Base-by-base conservation (phyloP, 2,113 vertebrate genomes). In the Coryphaenoides rupestris region DNA sequence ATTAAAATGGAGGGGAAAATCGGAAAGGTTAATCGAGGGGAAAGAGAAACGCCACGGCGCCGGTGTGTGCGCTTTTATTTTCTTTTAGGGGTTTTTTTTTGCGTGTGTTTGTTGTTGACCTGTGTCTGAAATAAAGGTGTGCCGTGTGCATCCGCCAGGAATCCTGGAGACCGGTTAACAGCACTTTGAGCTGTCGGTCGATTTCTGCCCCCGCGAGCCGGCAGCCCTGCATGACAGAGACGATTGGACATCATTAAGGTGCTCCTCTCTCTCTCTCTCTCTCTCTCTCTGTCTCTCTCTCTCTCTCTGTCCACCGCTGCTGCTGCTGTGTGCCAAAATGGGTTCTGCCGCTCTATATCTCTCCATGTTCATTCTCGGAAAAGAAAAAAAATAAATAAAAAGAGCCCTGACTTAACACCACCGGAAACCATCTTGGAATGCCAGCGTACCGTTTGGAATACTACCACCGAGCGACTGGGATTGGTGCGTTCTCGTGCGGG, bases 241-340 rank as follows among this genome's bases (percentile, higher is more conserved):
- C 82, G 83, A 86, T 88, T 87, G 87, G 86, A 85, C 80, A 72
- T 87, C 83, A 87, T 88, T 88, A 86, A 79, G 82, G 73, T 62
- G 74, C 72, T 70, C 77, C 28, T 33, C 28, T 33, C 28, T 33
- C 28, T 33, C 28, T 33, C 3, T 28, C 26, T 28, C 26, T 3
- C 28, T 33, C 28, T 33, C 10, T 33, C 28, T 33, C 28, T 33
- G 5, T 9, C 5, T 69, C 77, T 68, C 73, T 79, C 79, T 33
- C 28, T 33, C 28, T 33, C 28, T 33, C 28, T 33, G 28, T 33
- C 28, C 10, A 33, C 28, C 28, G 28, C 28, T 33, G 28, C 28
- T n/a, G n/a, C n/a, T n/a, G n/a, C n/a, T n/a, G 72, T 78, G 68
- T 81, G 46, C 45, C 40, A 75, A 84, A 88, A 86, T 82, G 82